phyloP scores from a whole-genome alignment of 2,797 vertebrate genomes.

The Enteromius radiatus region DNA sequence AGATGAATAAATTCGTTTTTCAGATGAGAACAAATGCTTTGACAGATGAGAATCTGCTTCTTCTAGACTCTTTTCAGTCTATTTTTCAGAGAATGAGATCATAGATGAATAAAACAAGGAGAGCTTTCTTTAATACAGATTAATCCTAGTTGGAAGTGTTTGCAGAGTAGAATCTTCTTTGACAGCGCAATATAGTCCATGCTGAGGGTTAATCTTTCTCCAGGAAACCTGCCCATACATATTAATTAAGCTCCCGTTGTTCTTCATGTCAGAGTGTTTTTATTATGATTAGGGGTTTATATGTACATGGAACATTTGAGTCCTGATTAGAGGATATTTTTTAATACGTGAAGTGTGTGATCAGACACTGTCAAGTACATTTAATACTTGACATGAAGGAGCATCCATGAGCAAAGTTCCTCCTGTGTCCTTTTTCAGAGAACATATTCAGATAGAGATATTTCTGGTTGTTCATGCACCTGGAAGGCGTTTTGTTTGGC shows the following conservation, averaged over 20 bases:
- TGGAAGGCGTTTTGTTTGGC: conserved; percentile 35
- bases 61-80: neutral
- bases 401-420: neutral
- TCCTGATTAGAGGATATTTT: conserved; percentile 19
- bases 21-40: neutral
- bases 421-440: neutral
- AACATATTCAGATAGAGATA: conserved; percentile 13
- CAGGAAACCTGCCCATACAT: conserved; percentile 32
- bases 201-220: conserved; percentile 34
- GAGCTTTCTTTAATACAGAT: conserved; percentile 13
- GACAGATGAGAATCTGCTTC: conserved; percentile 10
- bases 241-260: conserved; percentile 33
- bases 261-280: conserved; percentile 15
- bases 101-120: conserved; percentile 14
- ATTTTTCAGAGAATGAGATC: neutral
- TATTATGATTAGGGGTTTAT: conserved; percentile 27
- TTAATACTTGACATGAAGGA: neutral
- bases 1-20: neutral
- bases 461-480: conserved; percentile 27
- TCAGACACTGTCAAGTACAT: conserved; percentile 7
- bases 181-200: conserved; percentile 27
- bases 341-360: neutral
- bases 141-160: conserved; percentile 15
- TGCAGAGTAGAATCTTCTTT: neutral
- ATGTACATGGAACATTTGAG: neutral